phyloP scores from a whole-genome alignment of 1,140 invertebrate species.

The Ganaspis sp. region DNA sequence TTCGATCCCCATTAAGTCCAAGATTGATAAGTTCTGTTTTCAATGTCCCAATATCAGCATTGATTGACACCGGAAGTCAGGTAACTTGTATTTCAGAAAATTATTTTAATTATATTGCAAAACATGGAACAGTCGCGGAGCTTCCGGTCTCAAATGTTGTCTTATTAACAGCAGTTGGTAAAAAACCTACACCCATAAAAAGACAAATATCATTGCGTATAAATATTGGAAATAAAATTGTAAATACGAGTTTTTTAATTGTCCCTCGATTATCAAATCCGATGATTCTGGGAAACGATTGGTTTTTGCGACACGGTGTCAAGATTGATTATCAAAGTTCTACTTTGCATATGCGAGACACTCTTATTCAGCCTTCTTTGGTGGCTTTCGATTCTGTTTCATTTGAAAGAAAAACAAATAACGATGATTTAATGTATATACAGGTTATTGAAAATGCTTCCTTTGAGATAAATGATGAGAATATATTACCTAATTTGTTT shows the following conservation, averaged over 20 bases:
- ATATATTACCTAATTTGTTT: neutral
- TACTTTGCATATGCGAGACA: no score
- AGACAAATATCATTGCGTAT: slow-evolving; percentile 38
- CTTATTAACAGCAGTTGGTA: slow-evolving; percentile 43
- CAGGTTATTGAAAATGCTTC: no score
- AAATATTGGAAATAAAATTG: neutral
- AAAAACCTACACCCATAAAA: slow-evolving; percentile 36
- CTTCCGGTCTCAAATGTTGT: slow-evolving; percentile 52
- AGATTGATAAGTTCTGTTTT: neutral
- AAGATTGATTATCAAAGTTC: slow-evolving; percentile 29
- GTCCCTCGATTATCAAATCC: slow-evolving; percentile 36
- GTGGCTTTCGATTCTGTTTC: no score
- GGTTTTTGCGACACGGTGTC: slow-evolving; percentile 26
- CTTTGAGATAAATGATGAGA: neutral
- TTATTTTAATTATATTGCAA: slow-evolving; percentile 42
- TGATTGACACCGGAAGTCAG: slow-evolving; percentile 37
- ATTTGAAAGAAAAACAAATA: neutral
- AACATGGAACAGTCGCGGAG: slow-evolving; percentile 33
- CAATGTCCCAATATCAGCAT: slow-evolving; percentile 10
- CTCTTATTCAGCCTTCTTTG: no score
- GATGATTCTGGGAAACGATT: slow-evolving; percentile 43
- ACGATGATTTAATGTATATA: no score
- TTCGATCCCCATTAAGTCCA: neutral
- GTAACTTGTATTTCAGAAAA: slow-evolving; percentile 50
- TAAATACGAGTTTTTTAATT: slow-evolving; percentile 31